Percentiles rank a stretch among this genome's conserved stretches.
These are phyloP conservation scores for Drosophila tropicalis DNA, from an alignment of 1,140 invertebrate species.

Conservation along the genomic window DNA sequence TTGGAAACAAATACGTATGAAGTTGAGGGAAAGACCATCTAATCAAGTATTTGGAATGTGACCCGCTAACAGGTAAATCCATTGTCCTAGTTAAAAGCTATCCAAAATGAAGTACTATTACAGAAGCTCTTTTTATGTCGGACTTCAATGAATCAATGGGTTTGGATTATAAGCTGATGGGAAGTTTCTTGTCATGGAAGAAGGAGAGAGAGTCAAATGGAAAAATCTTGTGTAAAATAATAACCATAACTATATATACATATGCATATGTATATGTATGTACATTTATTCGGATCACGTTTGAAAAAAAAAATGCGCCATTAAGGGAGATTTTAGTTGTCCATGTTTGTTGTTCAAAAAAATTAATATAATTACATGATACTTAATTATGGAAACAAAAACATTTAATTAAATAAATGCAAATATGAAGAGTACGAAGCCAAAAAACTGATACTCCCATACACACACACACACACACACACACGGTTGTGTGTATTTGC, in stretches of 20 bases:
- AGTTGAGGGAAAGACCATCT: too few species aligned
- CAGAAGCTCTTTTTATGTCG: too few species aligned
- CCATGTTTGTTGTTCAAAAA: conserved; percentile 1
- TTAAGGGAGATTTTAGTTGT: neutral
- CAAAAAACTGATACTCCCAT: conserved; percentile 28
- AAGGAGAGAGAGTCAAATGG: neutral
- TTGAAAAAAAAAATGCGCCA: neutral
- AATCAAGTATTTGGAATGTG: too few species aligned
- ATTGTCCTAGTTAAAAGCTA: too few species aligned
- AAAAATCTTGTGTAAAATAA: neutral
- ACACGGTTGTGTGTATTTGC: conserved; percentile 50
- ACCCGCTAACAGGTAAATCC: too few species aligned
- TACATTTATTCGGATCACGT: neutral
- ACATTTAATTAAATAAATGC: conserved; percentile 66
- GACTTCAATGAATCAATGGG: too few species aligned
- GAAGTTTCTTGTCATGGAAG: too few species aligned
- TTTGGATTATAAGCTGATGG: too few species aligned
- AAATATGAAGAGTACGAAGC: conserved; percentile 24
- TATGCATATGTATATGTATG: neutral
- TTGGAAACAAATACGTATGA: too few species aligned
- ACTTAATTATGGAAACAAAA: conserved; percentile 38
- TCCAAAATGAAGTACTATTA: too few species aligned
- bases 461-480: conserved; percentile 27
- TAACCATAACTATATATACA: neutral
- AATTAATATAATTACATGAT: conserved; percentile 42